Evolutionary conservation across 2,888 invertebrate genomes (phyloP).

Genomic region (Cacoxenus indagator): DNA sequence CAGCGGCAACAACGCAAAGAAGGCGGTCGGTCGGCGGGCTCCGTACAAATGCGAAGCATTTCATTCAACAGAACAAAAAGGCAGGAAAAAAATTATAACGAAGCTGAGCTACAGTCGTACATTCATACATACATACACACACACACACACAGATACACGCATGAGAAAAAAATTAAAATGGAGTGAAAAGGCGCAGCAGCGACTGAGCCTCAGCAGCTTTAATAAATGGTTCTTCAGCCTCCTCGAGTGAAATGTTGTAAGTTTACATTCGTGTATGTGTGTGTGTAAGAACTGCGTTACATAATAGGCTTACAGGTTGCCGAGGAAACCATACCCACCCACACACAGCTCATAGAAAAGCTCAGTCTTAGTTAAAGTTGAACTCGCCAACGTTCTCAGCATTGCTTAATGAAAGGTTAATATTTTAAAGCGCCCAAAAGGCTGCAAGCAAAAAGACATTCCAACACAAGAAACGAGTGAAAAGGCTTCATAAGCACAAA

Average conservation of each 20-base stretch:
- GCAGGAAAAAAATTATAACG: background rate
- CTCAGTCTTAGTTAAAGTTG: background rate
- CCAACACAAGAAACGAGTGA: background rate
- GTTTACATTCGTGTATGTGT: background rate
- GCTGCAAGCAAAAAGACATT: background rate
- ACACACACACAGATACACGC: background rate
- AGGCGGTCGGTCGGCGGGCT: background rate
- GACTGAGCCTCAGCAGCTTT: background rate
- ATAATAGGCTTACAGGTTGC: constrained; percentile 8
- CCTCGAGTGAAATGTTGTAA: background rate
- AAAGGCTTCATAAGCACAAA: background rate
- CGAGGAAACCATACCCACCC: background rate
- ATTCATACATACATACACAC: too few species aligned
- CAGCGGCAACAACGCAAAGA: too few species aligned
- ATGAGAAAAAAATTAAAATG: background rate
- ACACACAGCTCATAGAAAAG: background rate
- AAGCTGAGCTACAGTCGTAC: background rate
- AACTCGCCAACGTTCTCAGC: background rate
- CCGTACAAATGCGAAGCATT: background rate
- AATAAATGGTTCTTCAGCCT: background rate
- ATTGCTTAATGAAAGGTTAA: constrained; percentile 11
- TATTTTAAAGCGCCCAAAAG: constrained; percentile 4
- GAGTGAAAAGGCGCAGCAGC: background rate
- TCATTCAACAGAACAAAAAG: background rate
- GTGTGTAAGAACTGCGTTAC: background rate